Conservation (phyloP, 1,140 invertebrate species). For the Branchinecta lindahli region DNA sequence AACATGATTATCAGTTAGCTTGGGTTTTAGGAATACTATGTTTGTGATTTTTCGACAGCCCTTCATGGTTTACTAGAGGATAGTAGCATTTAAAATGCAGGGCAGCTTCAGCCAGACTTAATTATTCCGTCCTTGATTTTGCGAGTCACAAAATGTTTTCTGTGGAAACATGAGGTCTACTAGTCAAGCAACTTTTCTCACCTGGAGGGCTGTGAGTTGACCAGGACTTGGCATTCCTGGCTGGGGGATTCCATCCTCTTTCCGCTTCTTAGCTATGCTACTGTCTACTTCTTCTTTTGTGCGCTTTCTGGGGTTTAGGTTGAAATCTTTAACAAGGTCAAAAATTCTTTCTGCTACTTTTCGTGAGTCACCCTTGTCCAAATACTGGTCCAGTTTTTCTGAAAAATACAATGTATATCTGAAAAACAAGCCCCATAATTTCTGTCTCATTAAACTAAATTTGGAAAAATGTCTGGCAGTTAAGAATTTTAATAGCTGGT, state of each 20-base stretch:
- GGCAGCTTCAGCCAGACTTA: too few relatives aligned
- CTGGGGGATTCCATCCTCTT: not conserved
- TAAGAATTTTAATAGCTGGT: too few relatives aligned
- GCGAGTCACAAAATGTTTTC: too few relatives aligned
- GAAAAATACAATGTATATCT: not conserved
- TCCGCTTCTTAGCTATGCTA: not conserved
- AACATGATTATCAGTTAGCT: too few relatives aligned
- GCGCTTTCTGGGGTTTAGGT: not conserved
- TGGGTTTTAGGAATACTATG: too few relatives aligned
- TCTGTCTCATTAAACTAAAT: too few relatives aligned
- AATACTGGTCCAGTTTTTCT: not conserved
- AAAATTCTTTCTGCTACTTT: not conserved
- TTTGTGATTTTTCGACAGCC: too few relatives aligned
- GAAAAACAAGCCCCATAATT: not conserved
- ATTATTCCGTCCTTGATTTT: too few relatives aligned
- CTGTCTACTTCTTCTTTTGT: not conserved
- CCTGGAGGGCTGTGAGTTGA: not conserved
- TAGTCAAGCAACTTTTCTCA: not conserved
- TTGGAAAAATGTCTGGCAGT: too few relatives aligned
- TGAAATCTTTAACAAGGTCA: not conserved
- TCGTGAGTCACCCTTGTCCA: not conserved
- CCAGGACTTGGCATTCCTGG: conserved; percentile 1
- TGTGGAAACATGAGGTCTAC: too few relatives aligned
- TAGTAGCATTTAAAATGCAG: too few relatives aligned
- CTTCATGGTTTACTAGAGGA: too few relatives aligned